Percentiles rank a stretch among this genome's conserved stretches.
phyloP scores from a whole-genome alignment of 92 coral and sea anemone genomes.

The Phenganax subtilis region DNA sequence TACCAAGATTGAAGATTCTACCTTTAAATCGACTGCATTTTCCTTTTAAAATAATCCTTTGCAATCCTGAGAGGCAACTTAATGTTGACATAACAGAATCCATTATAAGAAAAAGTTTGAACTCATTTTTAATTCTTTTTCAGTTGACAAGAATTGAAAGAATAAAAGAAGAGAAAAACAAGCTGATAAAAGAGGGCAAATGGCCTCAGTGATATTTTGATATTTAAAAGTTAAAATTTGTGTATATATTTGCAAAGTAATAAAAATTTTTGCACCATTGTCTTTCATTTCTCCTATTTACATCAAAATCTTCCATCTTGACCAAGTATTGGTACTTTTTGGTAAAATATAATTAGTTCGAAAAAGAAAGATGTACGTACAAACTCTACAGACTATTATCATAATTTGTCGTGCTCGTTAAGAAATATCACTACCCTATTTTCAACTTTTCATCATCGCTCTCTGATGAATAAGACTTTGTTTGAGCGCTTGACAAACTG shows the following conservation, averaged over 20 bases:
- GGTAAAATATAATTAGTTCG: too few species aligned
- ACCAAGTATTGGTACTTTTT: too few species aligned
- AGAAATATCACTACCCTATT: neutral
- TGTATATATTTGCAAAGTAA: conserved; percentile 11
- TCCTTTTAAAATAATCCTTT: neutral
- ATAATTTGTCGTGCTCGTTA: neutral
- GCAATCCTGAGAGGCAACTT: too few species aligned
- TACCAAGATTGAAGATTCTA: neutral
- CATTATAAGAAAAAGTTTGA: too few species aligned
- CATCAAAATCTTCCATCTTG: too few species aligned
- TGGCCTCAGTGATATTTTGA: conserved; percentile 66
- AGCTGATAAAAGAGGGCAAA: conserved; percentile 67
- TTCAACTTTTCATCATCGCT: conserved; percentile 35
- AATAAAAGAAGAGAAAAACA: conserved; percentile 69
- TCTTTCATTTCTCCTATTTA: neutral
- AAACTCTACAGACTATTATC: neutral
- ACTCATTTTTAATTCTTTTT: neutral
- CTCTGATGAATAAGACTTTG: conserved; percentile 22
- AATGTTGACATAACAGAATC: too few species aligned
- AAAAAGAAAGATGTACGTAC: too few species aligned
- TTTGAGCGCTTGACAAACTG: neutral
- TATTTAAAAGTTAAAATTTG: neutral
- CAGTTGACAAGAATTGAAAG: conserved; percentile 73
- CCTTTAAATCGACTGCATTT: neutral
- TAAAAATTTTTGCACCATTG: neutral